These are phyloP conservation scores for Phylloscopus trochilus DNA, from an alignment of 2,113 vertebrate species.

Conservation along the genomic window DNA sequence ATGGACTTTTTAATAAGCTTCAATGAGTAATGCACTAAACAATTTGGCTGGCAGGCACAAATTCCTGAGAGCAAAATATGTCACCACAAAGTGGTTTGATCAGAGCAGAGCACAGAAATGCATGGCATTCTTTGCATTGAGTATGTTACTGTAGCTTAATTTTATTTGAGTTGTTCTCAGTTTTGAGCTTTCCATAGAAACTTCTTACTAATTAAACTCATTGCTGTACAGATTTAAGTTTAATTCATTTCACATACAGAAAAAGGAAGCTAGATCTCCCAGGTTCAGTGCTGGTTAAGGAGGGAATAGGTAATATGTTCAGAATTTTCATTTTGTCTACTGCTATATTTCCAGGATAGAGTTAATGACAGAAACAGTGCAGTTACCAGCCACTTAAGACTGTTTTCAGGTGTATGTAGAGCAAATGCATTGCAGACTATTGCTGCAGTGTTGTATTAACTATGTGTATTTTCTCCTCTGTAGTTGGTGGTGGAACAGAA, in stretches of 20 bases:
- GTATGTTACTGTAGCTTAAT: not conserved
- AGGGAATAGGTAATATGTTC: not conserved
- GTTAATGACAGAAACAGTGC: not conserved
- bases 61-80: slow-evolving; percentile 24
- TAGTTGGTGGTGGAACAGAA: slow-evolving; percentile 80
- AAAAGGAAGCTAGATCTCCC: not conserved
- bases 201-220: not conserved
- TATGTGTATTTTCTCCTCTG: not conserved
- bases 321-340: not conserved
- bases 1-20: not conserved
- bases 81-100: slow-evolving; percentile 12
- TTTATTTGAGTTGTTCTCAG: not conserved
- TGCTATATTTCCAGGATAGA: not conserved
- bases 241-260: not conserved
- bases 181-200: not conserved
- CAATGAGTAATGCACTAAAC: not conserved
- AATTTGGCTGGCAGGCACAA: slow-evolving; percentile 25
- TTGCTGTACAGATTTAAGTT: not conserved
- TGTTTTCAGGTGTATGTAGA: not conserved
- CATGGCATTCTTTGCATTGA: not conserved
- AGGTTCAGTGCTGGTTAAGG: not conserved
- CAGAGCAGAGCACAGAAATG: not conserved
- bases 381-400: not conserved
- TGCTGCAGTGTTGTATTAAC: not conserved
- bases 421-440: not conserved